Conservation (phyloP, 2,888 invertebrate species). For the Molanna angustata region DNA sequence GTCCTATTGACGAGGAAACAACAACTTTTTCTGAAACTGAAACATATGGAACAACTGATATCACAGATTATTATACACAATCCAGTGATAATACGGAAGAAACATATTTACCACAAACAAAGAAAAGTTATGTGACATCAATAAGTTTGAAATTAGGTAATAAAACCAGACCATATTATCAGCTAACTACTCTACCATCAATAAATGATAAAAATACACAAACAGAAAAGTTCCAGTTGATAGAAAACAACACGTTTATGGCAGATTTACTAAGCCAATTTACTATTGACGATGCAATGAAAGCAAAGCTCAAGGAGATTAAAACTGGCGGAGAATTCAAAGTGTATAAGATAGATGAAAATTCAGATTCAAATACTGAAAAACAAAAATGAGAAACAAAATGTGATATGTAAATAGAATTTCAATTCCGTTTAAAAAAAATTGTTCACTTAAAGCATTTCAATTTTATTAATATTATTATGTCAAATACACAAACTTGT, state of each 20-base stretch:
- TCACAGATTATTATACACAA: slow-evolving; percentile 11
- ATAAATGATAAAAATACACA: slow-evolving; percentile 25
- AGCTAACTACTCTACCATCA: slow-evolving; percentile 34
- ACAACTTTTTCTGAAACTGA: neutral
- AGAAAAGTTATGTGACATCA: slow-evolving; percentile 53
- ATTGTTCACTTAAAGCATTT: too few species aligned
- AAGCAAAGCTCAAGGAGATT: slow-evolving; percentile 33
- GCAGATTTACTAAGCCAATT: slow-evolving; percentile 19
- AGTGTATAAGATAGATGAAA: slow-evolving; percentile 36
- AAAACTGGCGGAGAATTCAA: slow-evolving; percentile 29
- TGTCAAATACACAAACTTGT: too few species aligned
- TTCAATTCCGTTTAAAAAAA: too few species aligned
- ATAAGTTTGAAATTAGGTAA: slow-evolving; percentile 54
- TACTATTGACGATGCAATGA: slow-evolving; percentile 30
- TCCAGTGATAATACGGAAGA: slow-evolving; percentile 13
- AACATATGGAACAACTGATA: slow-evolving; percentile 8
- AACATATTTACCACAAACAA: slow-evolving; percentile 38
- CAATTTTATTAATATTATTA: too few species aligned
- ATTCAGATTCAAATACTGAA: slow-evolving; percentile 41
- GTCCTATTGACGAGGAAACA: neutral
- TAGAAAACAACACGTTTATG: slow-evolving; percentile 23
- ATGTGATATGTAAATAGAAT: too few species aligned
- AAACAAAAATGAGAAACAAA: too few species aligned
- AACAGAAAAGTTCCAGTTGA: slow-evolving; percentile 29
- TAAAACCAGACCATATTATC: slow-evolving; percentile 27